A percentile compares a stretch with the other conserved stretches of the same genome.
Conservation (phyloP, 2,113 vertebrate genomes). For the Sciurus niger region DNA sequence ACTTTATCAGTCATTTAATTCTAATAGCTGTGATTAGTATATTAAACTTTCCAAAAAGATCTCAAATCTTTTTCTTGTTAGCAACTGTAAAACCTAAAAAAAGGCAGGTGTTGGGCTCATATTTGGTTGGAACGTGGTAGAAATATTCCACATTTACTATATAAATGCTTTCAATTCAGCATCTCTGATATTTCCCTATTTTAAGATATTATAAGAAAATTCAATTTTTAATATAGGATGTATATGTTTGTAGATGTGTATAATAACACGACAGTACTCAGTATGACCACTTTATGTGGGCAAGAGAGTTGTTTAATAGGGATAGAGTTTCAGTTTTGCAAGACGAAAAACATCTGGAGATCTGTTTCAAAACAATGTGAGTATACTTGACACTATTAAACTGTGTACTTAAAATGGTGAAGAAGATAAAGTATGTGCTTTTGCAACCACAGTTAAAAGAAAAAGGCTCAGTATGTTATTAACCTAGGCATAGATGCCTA, state of each 20-base stretch:
- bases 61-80: background rate
- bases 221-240: background rate
- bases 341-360: background rate
- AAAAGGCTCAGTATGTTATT: background rate
- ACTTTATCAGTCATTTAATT: conserved; percentile 45
- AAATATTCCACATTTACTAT: background rate
- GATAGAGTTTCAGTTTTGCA: background rate
- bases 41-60: conserved; percentile 1
- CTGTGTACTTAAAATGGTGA: background rate
- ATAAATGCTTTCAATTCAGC: background rate
- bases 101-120: background rate
- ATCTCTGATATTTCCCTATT: background rate
- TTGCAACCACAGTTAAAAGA: background rate
- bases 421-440: background rate
- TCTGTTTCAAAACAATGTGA: conserved; percentile 20
- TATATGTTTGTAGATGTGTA: background rate
- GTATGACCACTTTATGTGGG: background rate
- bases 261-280: background rate
- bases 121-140: background rate
- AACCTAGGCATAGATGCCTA: background rate
- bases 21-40: conserved; percentile 13
- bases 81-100: conserved; percentile 18
- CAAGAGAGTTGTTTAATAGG: background rate
- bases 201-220: background rate
- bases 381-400: background rate